Evolutionary conservation across 2,888 invertebrate genomes (phyloP).

Genomic region (Folsomia manolachei): DNA sequence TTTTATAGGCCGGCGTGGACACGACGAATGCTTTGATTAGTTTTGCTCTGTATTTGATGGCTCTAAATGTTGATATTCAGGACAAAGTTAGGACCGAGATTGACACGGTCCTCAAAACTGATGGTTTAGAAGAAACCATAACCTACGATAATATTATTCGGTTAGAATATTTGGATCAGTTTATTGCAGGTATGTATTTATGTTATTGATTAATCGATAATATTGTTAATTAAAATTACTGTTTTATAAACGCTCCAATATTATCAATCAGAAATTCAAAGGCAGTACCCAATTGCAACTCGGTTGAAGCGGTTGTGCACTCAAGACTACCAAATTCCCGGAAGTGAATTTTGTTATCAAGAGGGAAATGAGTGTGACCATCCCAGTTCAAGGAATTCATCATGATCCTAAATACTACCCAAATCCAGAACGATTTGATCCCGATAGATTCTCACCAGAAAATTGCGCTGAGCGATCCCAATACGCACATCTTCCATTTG

Average conservation of each 20-base stretch:
- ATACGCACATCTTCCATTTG: neutral
- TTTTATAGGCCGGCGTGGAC: constrained; percentile 35
- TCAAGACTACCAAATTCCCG: no score
- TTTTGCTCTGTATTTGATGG: constrained; percentile 26
- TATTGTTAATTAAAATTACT: no score
- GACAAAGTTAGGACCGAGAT: constrained; percentile 30
- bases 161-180: constrained; percentile 42
- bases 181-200: constrained; percentile 33
- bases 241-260: no score
- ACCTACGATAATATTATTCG: constrained; percentile 33
- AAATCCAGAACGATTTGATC: neutral
- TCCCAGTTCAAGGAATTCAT: no score
- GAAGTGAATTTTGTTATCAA: no score
- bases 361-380: no score
- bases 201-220: no score
- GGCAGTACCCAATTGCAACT: no score
- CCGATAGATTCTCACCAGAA: neutral
- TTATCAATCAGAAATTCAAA: no score
- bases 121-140: constrained; percentile 27
- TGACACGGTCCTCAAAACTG: neutral
- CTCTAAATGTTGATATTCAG: constrained; percentile 38
- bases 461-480: neutral
- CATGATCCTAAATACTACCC: no score
- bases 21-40: constrained; percentile 26
- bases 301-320: no score